Evolutionary conservation across 1,140 invertebrate species (phyloP).

Genomic region (Drosophila fuyamai): DNA sequence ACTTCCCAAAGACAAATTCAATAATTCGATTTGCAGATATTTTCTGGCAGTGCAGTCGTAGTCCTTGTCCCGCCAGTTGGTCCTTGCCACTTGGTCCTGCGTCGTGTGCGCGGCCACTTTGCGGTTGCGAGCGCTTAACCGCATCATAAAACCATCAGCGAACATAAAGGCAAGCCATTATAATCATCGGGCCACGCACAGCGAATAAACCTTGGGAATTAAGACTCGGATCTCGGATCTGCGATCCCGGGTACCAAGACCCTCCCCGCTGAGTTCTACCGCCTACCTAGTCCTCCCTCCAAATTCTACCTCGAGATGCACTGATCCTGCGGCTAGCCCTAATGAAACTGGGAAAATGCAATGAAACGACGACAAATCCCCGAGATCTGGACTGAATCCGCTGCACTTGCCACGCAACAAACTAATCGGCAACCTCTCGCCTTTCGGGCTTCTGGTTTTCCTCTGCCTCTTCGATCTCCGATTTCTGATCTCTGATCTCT

Average conservation of each 20-base stretch:
- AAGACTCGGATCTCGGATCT: slow-evolving; percentile 5
- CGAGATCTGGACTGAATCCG: slow-evolving; percentile 12
- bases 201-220: slow-evolving; percentile 33
- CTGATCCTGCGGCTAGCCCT: slow-evolving; percentile 62
- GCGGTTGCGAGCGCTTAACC: slow-evolving; percentile 81
- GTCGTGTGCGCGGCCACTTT: slow-evolving; percentile 71
- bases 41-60: slow-evolving; percentile 11
- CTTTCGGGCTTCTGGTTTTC: slow-evolving; percentile 24
- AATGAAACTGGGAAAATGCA: slow-evolving; percentile 59
- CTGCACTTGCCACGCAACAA: slow-evolving; percentile 29
- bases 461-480: not conserved
- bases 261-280: slow-evolving; percentile 11
- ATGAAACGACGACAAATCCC: slow-evolving; percentile 15
- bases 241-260: not conserved
- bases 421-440: slow-evolving; percentile 4
- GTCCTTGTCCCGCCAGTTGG: not conserved
- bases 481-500: slow-evolving; percentile 4
- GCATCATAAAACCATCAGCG: slow-evolving; percentile 81
- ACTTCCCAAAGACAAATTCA: too few species aligned
- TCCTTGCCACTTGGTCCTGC: slow-evolving; percentile 18
- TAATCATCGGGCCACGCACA: slow-evolving; percentile 72
- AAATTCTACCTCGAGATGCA: slow-evolving; percentile 21
- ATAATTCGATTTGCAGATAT: not conserved
- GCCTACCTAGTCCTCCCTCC: slow-evolving; percentile 6
- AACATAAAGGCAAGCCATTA: slow-evolving; percentile 79